These are phyloP conservation scores for Rhynchophorus ferrugineus DNA, from an alignment of 1,140 invertebrate species.

Conservation along the genomic window DNA sequence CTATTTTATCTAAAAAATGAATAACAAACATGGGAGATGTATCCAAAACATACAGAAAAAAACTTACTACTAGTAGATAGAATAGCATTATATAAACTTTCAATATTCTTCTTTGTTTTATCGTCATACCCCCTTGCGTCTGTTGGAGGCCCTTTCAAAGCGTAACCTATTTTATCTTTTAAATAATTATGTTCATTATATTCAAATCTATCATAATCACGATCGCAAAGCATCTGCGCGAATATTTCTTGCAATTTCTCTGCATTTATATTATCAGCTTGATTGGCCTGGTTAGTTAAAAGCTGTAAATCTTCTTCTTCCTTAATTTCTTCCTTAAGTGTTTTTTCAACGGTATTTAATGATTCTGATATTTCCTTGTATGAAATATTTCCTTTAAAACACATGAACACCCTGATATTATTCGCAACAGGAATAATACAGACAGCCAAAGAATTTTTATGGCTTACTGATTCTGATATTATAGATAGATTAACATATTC, in stretches of 20 bases:
- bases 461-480: slow-evolving; percentile 13
- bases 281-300: slow-evolving; percentile 4
- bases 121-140: slow-evolving; percentile 23
- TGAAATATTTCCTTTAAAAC: slow-evolving; percentile 18
- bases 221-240: slow-evolving; percentile 31
- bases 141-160: slow-evolving; percentile 28
- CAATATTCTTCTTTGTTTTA: slow-evolving; percentile 19
- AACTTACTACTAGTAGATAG: slow-evolving; percentile 27
- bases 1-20: slow-evolving; percentile 26
- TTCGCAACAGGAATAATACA: slow-evolving; percentile 21
- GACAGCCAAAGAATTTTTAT: slow-evolving; percentile 15
- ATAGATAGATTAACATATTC: slow-evolving; percentile 12
- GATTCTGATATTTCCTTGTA: slow-evolving; percentile 14
- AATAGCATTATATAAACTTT: slow-evolving; percentile 24
- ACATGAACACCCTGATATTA: slow-evolving; percentile 19
- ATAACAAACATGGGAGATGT: background rate
- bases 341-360: slow-evolving; percentile 16
- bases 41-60: slow-evolving; percentile 2
- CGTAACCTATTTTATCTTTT: slow-evolving; percentile 33
- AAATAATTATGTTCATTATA: slow-evolving; percentile 26
- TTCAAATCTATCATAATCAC: slow-evolving; percentile 35
- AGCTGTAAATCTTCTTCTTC: slow-evolving; percentile 19
- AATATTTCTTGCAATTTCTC: slow-evolving; percentile 29
- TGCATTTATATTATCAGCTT: slow-evolving; percentile 19
- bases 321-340: slow-evolving; percentile 17